Conservation (phyloP, 2,888 invertebrate species). For the Tholera decimalis region DNA sequence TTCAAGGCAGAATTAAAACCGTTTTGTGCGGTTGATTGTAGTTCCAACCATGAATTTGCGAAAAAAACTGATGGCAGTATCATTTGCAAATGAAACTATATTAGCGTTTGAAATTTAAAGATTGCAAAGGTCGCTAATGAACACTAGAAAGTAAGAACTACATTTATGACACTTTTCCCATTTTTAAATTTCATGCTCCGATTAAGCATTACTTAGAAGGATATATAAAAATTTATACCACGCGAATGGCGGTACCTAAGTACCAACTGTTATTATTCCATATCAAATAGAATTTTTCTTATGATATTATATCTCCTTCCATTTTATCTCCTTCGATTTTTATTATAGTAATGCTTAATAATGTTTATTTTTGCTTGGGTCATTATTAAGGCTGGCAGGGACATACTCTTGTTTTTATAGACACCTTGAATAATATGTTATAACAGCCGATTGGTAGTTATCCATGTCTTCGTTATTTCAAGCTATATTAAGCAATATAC, state of each 20-base stretch:
- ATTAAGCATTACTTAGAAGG: no score
- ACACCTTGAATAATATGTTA: neutral
- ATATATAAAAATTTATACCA: neutral
- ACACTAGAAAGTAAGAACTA: no score
- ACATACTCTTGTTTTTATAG: neutral
- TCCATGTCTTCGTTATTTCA: neutral
- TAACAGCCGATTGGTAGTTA: neutral
- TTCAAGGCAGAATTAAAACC: no score
- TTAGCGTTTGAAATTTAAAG: no score
- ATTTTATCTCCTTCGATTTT: neutral
- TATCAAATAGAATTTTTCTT: neutral
- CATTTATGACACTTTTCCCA: no score
- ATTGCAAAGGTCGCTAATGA: no score
- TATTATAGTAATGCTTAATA: neutral
- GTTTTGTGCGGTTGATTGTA: no score
- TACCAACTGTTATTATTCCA: slow-evolving; percentile 17
- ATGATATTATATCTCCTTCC: neutral
- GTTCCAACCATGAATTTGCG: no score
- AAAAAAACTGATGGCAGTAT: no score
- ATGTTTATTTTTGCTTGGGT: slow-evolving; percentile 15
- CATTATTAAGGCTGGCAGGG: neutral
- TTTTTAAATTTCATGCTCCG: no score
- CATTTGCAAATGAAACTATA: no score
- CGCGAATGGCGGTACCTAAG: slow-evolving; percentile 9
- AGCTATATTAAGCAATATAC: neutral